Evolutionary conservation across 2,888 invertebrate genomes (phyloP), one percentile per base, ranked within the genome.

Genomic region (Cantharis nigra): DNA sequence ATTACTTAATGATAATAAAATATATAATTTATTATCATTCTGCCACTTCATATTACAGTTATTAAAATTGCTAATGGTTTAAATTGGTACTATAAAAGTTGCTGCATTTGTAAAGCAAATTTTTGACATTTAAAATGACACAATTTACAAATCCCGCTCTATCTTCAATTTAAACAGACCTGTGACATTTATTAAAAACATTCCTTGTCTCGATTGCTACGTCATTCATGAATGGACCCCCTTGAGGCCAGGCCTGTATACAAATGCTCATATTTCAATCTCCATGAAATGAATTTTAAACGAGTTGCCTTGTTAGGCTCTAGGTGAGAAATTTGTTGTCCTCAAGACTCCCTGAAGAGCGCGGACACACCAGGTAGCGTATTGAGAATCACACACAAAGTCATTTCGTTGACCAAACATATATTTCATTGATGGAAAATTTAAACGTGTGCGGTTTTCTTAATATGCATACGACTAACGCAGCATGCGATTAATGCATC

Each of bases 261-360:
- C 84, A 85, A 85, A 85, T 84, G 85, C 83, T 86, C 87, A 86
- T 87, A 88, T 87, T 87, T 87, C 87, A 87, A 87, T 87, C 87
- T 85, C 83, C 83, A 84, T 82, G 85, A 85, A 87, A 86, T 86
- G 87, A 85, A 85, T 87, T 87, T 86, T 85, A 86, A 87, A 86
- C 86, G 85, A 86, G 85, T 86, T 85, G 86, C 85, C 87, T 87
- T 87, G 87, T 88, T 88, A 87, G 87, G 83, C 86, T 85, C 86
- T 87, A 88, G 88, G 88, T 88, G 88, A 88, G 88, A 88, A 88
- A 88, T 88, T 88, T 86, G 87, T 88, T 88, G 88, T 88, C 87
- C 86, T 83, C 81, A 80, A 80, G 87, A 86, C 86, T 83, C 84
- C 88, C 88, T 83, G 86, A 84, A 79, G 88, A 81, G 86, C 80